Evolutionary conservation across 2,113 vertebrate genomes (phyloP).

Genomic region (Sterna hirundo): DNA sequence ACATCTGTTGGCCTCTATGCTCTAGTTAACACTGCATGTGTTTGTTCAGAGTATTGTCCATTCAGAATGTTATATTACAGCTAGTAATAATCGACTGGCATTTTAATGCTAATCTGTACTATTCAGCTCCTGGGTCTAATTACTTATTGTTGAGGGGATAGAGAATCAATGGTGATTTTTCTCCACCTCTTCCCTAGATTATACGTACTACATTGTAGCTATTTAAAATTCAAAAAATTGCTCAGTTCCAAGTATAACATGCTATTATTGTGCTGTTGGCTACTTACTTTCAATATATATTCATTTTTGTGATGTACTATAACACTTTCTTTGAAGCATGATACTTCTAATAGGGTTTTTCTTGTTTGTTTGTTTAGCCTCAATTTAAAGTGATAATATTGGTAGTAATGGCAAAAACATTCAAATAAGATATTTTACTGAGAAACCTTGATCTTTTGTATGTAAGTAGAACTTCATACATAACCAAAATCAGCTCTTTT

Average conservation of each 20-base stretch:
- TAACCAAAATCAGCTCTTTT: not conserved
- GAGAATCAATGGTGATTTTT: conserved; percentile 9
- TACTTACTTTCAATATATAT: not conserved
- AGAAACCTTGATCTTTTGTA: not conserved
- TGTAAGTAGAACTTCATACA: not conserved
- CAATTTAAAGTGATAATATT: not conserved
- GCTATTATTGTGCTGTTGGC: not conserved
- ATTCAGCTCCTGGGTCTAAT: conserved; percentile 1
- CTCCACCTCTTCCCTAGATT: not conserved
- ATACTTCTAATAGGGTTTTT: not conserved
- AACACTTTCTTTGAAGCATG: not conserved
- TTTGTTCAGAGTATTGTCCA: conserved; percentile 2
- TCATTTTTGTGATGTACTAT: not conserved
- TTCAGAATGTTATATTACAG: conserved; percentile 25
- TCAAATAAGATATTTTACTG: not conserved
- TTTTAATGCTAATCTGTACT: conserved; percentile 43
- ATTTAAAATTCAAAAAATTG: not conserved
- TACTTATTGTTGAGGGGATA: not conserved
- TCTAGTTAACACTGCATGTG: not conserved
- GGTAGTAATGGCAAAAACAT: not conserved
- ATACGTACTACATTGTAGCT: not conserved
- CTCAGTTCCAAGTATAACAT: not conserved
- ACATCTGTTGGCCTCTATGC: not conserved
- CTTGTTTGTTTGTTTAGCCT: not conserved
- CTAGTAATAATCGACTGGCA: conserved; percentile 36